Percentiles rank a stretch among this genome's conserved stretches.
These are phyloP conservation scores for Tiliqua scincoides DNA, from an alignment of 2,113 vertebrate species.

Conservation along the genomic window DNA sequence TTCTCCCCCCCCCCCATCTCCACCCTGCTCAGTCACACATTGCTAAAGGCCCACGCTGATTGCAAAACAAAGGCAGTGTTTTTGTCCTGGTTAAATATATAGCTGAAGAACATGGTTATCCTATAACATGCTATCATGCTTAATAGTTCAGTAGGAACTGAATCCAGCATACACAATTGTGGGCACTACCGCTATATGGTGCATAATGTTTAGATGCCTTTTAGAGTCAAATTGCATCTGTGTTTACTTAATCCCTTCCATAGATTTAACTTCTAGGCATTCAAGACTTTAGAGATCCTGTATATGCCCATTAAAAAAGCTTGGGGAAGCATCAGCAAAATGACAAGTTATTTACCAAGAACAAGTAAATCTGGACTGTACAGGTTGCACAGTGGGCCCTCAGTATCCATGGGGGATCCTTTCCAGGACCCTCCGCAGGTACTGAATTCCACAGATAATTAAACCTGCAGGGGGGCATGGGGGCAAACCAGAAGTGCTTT, in stretches of 20 bases:
- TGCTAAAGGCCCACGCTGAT: not conserved
- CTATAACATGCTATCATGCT: not conserved
- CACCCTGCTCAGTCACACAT: not conserved
- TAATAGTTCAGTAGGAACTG: not conserved
- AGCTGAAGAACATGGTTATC: too few species aligned
- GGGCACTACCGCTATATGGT: accelerated
- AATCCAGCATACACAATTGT: not conserved
- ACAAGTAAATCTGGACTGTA: not conserved
- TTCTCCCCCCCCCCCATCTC: too few species aligned
- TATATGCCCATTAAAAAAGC: not conserved
- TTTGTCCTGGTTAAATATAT: not conserved
- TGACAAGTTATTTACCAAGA: not conserved
- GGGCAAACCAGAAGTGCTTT: too few species aligned
- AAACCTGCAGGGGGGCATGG: too few species aligned
- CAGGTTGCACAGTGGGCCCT: too few species aligned
- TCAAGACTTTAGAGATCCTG: not conserved
- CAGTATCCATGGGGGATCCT: too few species aligned
- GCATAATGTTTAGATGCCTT: too few species aligned
- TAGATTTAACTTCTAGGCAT: not conserved
- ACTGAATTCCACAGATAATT: too few species aligned
- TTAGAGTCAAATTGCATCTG: too few species aligned
- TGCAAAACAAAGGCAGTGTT: not conserved
- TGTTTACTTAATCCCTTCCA: too few species aligned
- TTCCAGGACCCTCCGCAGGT: too few species aligned
- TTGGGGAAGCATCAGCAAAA: not conserved